A percentile compares a stretch with the other conserved stretches of the same genome.
phyloP scores from a whole-genome alignment of 2,888 invertebrate species.

The Poecilus cupreus region DNA sequence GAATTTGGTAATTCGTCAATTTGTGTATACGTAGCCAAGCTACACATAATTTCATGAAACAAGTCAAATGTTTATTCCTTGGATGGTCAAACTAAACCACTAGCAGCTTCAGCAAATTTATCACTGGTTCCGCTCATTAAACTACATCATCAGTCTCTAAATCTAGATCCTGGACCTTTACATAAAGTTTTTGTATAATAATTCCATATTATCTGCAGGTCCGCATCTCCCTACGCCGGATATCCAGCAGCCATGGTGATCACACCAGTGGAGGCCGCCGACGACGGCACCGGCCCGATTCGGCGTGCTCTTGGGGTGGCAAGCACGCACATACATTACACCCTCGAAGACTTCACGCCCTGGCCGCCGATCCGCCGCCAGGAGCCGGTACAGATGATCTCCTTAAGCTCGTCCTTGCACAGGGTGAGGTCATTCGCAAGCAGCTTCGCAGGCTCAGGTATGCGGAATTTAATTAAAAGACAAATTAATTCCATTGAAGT shows the following conservation, averaged over 20 bases:
- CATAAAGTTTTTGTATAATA: background rate
- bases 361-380: conserved; percentile 67
- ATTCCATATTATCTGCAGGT: conserved; percentile 65
- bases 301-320: conserved; percentile 68
- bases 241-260: conserved; percentile 67
- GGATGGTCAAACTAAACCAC: too few relatives aligned
- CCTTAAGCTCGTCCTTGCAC: conserved; percentile 76
- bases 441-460: conserved; percentile 71
- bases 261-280: conserved; percentile 67
- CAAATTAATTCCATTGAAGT: too few relatives aligned
- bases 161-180: too few relatives aligned
- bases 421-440: conserved; percentile 77
- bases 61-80: too few relatives aligned
- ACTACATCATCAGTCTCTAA: too few relatives aligned
- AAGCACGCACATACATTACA: conserved; percentile 71
- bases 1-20: too few relatives aligned
- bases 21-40: too few relatives aligned
- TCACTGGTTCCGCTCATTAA: too few relatives aligned
- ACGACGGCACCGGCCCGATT: conserved; percentile 69
- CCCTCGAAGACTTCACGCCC: conserved; percentile 70
- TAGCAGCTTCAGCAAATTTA: too few relatives aligned
- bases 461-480: too few relatives aligned
- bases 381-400: conserved; percentile 73
- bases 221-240: conserved; percentile 69
- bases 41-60: too few relatives aligned